A percentile compares a stretch with the other conserved stretches of the same genome.
phyloP scores from a whole-genome alignment of 2,113 vertebrate genomes.

The Alligator mississippiensis region DNA sequence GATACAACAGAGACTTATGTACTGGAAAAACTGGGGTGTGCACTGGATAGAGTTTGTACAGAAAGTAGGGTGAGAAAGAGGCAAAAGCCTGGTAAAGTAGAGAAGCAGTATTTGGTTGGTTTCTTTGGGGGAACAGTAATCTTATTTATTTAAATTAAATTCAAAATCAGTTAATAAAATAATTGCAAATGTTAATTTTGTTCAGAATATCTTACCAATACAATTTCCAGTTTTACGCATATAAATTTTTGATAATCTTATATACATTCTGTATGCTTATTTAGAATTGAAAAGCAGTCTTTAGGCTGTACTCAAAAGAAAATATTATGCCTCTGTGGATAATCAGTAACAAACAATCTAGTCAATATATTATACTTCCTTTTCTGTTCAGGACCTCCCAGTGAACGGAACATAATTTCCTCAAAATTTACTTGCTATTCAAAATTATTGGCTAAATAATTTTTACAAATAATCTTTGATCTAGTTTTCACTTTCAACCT shows the following conservation, averaged over 20 bases:
- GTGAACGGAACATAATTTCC: neutral
- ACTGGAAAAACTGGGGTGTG: neutral
- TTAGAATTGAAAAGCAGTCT: constrained; percentile 9
- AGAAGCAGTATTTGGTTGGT: neutral
- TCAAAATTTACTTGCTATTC: neutral
- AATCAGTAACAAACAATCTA: constrained; percentile 17
- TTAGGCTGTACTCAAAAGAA: neutral
- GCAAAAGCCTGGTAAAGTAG: neutral
- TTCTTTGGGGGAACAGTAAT: neutral
- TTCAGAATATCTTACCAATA: neutral
- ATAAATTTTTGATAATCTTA: neutral
- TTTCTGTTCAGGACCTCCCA: neutral
- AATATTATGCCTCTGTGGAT: neutral
- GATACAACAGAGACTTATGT: neutral
- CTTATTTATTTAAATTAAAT: neutral
- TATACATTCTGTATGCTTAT: neutral
- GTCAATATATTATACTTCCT: neutral
- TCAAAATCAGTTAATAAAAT: neutral
- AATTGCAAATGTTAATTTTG: constrained; percentile 25
- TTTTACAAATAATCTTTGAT: neutral
- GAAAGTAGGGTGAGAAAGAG: too few relatives aligned
- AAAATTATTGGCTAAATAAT: neutral
- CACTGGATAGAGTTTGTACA: fast-evolving
- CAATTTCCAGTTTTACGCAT: constrained; percentile 8
- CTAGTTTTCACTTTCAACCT: neutral